Conservation (phyloP, 2,113 vertebrate genomes). For the Cynoglossus semilaevis region DNA sequence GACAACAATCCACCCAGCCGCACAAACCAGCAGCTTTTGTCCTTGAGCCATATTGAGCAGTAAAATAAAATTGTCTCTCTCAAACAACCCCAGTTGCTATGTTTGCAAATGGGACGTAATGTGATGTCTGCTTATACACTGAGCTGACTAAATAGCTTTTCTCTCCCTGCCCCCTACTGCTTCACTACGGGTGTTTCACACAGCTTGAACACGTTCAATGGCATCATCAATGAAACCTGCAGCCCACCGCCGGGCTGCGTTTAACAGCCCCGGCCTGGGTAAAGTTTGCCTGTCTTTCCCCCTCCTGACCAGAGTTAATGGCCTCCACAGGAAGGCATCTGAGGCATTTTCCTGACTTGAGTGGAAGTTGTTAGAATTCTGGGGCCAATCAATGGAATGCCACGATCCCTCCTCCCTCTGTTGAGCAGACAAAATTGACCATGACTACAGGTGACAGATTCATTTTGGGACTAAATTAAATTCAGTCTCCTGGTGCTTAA, state of each 20-base stretch:
- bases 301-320: constrained; percentile 62
- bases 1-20: constrained; percentile 18
- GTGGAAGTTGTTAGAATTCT: constrained; percentile 51
- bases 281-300: constrained; percentile 37
- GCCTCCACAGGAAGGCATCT: constrained; percentile 41
- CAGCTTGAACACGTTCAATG: constrained; percentile 40
- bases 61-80: constrained; percentile 53
- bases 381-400: constrained; percentile 40
- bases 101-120: constrained; percentile 56
- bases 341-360: constrained; percentile 43
- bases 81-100: constrained; percentile 37
- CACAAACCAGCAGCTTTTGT: constrained; percentile 26
- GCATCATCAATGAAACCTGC: constrained; percentile 43
- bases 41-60: constrained; percentile 38
- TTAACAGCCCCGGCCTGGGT: constrained; percentile 39
- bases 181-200: constrained; percentile 45
- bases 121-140: constrained; percentile 39
- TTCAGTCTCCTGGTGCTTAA: constrained; percentile 10
- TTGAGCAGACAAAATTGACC: constrained; percentile 23
- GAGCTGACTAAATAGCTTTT: constrained; percentile 41
- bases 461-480: constrained; percentile 36
- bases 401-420: neutral
- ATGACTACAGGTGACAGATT: constrained; percentile 27
- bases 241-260: constrained; percentile 28
- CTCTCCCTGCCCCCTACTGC: constrained; percentile 40